Evolutionary conservation across 2,797 vertebrate species (phyloP), one percentile per base, ranked within the genome.

Genomic region (Meriones psammophilus): DNA sequence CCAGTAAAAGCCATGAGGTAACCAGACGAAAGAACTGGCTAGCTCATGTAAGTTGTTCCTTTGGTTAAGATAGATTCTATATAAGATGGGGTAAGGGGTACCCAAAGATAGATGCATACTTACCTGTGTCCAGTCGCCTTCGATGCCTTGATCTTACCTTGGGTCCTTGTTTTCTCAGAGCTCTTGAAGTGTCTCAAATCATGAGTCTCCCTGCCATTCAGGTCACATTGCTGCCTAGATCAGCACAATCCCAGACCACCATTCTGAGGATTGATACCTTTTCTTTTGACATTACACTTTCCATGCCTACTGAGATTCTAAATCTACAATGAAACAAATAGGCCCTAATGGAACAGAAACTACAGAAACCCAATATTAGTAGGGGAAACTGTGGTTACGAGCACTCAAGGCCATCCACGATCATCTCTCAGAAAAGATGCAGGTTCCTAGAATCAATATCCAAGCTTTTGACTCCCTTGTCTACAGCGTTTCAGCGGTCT

Each of bases 331-430:
- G 66, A 62, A 50, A 62, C n/a, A 50, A 87, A 88, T 39, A 58
- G 56, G 68, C 1, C 26, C 33, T 66, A 96, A 91, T 85, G 60
- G 87, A 66, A 68, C 79, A 89, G 83, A 64, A 93, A 78, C 50
- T 60, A n/a, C 8, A 15, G 71, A 91, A 77, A 89, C 2, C 42
- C 71, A 91, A 15, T 18, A 86, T 85, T 24, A 69, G 60, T 12
- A 73, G 84, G 84, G 79, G 42, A 30, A 58, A 15, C 26, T 8
- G 24, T 83, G 76, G 60, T 5, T 90, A 88, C 94, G 71, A 80
- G n/a, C 69, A 91, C 26, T 84, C 20, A 60, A 73, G 80, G 78
- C 42, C 81, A 90, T 90, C 42, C 68, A 79, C 54, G 64, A 73
- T 20, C 20, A 42, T 17, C 42, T 81, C 66, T 24, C 28, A 12